phyloP scores from a whole-genome alignment of 2,797 vertebrate species.

The Calcarius lapponicus region DNA sequence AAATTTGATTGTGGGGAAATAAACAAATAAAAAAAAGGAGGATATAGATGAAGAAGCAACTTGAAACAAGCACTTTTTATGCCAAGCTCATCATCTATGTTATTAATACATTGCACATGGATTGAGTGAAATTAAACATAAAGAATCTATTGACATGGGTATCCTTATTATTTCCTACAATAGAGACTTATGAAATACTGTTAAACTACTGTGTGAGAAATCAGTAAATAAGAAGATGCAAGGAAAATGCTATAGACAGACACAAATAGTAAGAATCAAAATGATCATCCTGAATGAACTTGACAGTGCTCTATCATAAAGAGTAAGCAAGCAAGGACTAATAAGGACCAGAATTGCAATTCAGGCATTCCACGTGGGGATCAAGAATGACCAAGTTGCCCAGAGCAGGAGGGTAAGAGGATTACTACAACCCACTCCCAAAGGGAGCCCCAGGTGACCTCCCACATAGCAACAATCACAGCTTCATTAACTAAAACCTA shows the following conservation, averaged over 20 bases:
- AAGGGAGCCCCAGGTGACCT: not conserved
- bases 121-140: not conserved
- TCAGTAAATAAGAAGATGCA: not conserved
- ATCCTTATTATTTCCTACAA: not conserved
- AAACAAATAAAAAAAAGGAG: not conserved
- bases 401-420: not conserved
- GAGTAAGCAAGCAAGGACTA: not conserved
- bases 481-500: not conserved
- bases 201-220: not conserved
- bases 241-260: not conserved
- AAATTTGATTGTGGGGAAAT: not conserved
- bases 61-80: not conserved
- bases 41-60: not conserved
- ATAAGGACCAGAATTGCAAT: rapidly evolving
- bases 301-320: not conserved
- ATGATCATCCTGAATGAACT: not conserved
- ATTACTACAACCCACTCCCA: not conserved
- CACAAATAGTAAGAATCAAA: not conserved
- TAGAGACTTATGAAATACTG: not conserved
- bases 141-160: not conserved
- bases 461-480: not conserved
- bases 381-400: not conserved
- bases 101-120: not conserved
- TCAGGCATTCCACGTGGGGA: rapidly evolving
- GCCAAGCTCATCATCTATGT: not conserved